Base-by-base conservation (phyloP, 2,113 vertebrate species). In the Elgaria multicarinata region DNA sequence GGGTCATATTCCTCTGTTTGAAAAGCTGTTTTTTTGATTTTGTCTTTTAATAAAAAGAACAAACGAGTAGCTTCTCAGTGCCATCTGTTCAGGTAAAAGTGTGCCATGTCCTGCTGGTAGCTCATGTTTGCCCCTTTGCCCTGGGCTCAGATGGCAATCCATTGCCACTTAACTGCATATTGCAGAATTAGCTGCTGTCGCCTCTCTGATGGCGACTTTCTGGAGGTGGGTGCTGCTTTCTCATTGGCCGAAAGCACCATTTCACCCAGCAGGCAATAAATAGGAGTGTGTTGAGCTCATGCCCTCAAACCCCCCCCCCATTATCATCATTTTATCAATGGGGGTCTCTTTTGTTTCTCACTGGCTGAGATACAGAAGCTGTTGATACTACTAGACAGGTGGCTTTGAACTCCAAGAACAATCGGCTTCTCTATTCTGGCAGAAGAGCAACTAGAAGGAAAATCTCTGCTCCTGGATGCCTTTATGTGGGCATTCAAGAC, bases 11-110 rank as follows among this genome's bases (percentile, higher is more conserved):
- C 86, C 50, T 93, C 91, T 95, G 87, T 92, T 92, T 94, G 91
- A 83, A 91, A 87, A 92, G 33, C 85, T n/a, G 28, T 33, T 82
- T 42, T 58, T 77, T n/a, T n/a, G n/a, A n/a, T n/a, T n/a, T n/a
- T n/a, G n/a, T n/a, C n/a, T n/a, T n/a, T 72, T 66, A 67, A 66
- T 42, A 39, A 3, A 44, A 7, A 1, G 66, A 66, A 20, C 42
- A 88, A 80, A 90, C 93, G 10, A n/a, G 69, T 36, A 64, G 12
- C 79, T 44, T 69, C 53, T 83, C 39, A 55, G 7, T 86, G 69
- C 93, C 95, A 96, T 93, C 95, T 94, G 95, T 87, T 94, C 76
- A n/a, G 88, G 90, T 78, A 22, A 69, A 94, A 86, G 88, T 87
- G 84, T 89, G 87, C 91, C 89, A 86, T 83, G 84, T 86, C 78